Conservation (phyloP, 2,797 vertebrate genomes). For the Spondyliosoma cantharus region DNA sequence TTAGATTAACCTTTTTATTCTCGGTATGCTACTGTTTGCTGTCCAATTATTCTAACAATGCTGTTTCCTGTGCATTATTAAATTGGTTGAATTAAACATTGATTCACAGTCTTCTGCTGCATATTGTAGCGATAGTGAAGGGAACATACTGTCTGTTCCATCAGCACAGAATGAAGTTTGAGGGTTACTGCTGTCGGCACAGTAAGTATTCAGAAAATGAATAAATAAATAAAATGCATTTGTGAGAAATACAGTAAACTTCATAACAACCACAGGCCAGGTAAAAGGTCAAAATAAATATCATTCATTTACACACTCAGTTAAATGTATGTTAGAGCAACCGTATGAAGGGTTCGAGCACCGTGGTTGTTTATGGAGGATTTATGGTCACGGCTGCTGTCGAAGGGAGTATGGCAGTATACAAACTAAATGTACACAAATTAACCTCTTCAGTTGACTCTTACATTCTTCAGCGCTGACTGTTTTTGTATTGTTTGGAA, state of each 20-base stretch:
- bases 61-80: constrained; percentile 16
- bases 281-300: not conserved
- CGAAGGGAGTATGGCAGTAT: constrained; percentile 7
- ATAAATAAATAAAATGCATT: not conserved
- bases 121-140: constrained; percentile 25
- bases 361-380: not conserved
- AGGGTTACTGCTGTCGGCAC: constrained; percentile 20
- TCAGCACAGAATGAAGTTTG: constrained; percentile 37
- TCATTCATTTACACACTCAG: not conserved
- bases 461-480: constrained; percentile 17
- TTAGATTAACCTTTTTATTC: not conserved
- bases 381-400: not conserved
- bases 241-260: not conserved
- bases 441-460: constrained; percentile 29
- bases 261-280: not conserved
- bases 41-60: not conserved
- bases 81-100: constrained; percentile 40
- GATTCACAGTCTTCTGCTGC: constrained; percentile 23
- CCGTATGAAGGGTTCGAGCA: not conserved
- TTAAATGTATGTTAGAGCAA: not conserved
- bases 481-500: constrained; percentile 39
- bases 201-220: not conserved
- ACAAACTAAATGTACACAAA: constrained; percentile 23
- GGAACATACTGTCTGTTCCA: constrained; percentile 33
- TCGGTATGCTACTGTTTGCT: not conserved